Conservation (phyloP, 92 coral and sea anemone species). For the Isaurus tuberculatus region DNA sequence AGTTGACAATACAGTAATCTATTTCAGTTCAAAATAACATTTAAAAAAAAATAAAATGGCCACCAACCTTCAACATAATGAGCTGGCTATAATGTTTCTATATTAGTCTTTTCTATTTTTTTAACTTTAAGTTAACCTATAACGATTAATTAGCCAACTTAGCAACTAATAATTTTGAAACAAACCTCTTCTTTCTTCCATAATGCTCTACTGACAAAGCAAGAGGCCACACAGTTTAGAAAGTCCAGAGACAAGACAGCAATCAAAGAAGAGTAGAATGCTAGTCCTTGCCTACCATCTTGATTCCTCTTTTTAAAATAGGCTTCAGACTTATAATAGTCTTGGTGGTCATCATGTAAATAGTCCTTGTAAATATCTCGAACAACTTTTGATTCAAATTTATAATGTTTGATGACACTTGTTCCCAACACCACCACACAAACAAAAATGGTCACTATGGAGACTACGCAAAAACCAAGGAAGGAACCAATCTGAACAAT, state of each 20-base stretch:
- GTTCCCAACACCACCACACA: slow-evolving; percentile 71
- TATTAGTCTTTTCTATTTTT: too few species aligned
- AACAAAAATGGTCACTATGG: slow-evolving; percentile 62
- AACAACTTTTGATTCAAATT: slow-evolving; percentile 68
- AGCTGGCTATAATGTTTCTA: too few species aligned
- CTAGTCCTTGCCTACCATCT: slow-evolving; percentile 62
- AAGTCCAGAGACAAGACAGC: slow-evolving; percentile 60
- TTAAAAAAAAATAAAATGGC: too few species aligned
- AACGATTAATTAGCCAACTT: too few species aligned
- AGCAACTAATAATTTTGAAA: not conserved
- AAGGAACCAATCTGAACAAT: slow-evolving; percentile 66
- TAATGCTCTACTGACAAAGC: slow-evolving; percentile 63
- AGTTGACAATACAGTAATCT: too few species aligned
- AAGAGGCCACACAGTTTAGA: slow-evolving; percentile 49
- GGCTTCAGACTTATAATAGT: slow-evolving; percentile 57
- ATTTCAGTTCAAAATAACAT: too few species aligned
- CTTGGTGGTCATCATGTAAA: slow-evolving; percentile 51
- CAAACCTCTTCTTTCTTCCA: slow-evolving; percentile 64
- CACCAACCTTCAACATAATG: too few species aligned
- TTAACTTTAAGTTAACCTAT: too few species aligned
- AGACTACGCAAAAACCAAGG: slow-evolving; percentile 73
- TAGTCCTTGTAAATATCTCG: slow-evolving; percentile 66
- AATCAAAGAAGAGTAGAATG: slow-evolving; percentile 65
- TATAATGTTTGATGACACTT: slow-evolving; percentile 62
- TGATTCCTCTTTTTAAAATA: slow-evolving; percentile 67